These are phyloP conservation scores for Fundulus diaphanus DNA, from an alignment of 2,797 vertebrate genomes.

Conservation along the genomic window DNA sequence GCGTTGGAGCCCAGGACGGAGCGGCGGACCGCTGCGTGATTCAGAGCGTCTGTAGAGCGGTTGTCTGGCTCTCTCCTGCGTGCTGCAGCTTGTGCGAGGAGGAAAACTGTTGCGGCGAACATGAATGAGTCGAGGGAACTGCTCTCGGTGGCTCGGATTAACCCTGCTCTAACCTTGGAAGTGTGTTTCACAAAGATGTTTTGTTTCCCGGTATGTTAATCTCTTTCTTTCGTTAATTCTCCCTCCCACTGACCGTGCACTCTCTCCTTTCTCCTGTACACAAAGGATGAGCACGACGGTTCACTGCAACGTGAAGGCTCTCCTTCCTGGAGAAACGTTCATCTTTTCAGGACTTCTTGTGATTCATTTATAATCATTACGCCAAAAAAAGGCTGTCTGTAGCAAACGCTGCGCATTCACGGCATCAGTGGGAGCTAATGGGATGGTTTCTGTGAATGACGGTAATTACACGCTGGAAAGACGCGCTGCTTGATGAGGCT, in stretches of 20 bases:
- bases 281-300: conserved; percentile 4
- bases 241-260: conserved; percentile 41
- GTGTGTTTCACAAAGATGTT: conserved; percentile 73
- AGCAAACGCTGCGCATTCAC: neutral
- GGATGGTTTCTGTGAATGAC: conserved; percentile 1
- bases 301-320: conserved; percentile 9
- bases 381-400: neutral
- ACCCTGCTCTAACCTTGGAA: conserved; percentile 56
- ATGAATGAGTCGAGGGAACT: conserved; percentile 36
- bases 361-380: neutral
- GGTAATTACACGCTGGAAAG: conserved; percentile 5
- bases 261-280: conserved; percentile 11
- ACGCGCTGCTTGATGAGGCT: neutral
- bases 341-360: neutral
- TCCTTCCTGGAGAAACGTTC: neutral
- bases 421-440: neutral
- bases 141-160: conserved; percentile 57
- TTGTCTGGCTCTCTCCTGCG: conserved; percentile 13
- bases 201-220: conserved; percentile 75
- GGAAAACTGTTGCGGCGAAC: conserved; percentile 26
- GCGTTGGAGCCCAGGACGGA: neutral
- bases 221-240: conserved; percentile 47
- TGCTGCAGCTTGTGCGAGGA: conserved; percentile 44
- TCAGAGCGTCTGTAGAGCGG: neutral
- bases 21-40: neutral